phyloP scores from a whole-genome alignment of 2,113 vertebrate genomes.

The Ursus arctos region DNA sequence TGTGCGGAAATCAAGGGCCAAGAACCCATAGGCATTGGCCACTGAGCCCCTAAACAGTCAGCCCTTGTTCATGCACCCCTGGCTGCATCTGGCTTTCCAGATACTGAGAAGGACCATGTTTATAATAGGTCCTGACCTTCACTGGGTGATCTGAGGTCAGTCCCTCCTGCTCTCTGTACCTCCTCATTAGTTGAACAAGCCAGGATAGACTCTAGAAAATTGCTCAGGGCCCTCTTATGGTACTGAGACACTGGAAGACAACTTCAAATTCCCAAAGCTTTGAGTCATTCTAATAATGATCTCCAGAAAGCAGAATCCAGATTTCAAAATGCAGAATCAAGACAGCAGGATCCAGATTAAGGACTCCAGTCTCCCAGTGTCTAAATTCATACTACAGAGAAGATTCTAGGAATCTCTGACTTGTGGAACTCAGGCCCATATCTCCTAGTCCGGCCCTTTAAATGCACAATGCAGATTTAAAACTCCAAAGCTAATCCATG shows the following conservation, averaged over 20 bases:
- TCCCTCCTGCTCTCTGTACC: not conserved
- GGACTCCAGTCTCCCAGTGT: not conserved
- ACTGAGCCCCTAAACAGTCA: not conserved
- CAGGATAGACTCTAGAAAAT: not conserved
- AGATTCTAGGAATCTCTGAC: not conserved
- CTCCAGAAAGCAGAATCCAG: slow-evolving; percentile 9
- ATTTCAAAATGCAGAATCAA: not conserved
- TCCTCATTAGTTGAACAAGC: not conserved
- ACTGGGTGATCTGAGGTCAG: not conserved
- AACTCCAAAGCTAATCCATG: not conserved
- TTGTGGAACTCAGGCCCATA: not conserved
- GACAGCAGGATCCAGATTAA: not conserved
- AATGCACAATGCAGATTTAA: not conserved
- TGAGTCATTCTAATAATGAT: not conserved
- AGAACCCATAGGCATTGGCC: not conserved
- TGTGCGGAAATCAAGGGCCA: not conserved
- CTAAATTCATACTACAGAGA: not conserved
- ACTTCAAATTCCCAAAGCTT: slow-evolving; percentile 15
- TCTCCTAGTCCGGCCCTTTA: not conserved
- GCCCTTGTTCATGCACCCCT: not conserved
- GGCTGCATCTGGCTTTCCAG: not conserved
- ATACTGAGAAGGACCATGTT: not conserved
- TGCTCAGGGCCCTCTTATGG: not conserved
- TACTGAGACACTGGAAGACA: not conserved
- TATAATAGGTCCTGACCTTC: not conserved